A percentile compares a stretch with the other conserved stretches of the same genome.
These are phyloP conservation scores for Thunnus maccoyii DNA, from an alignment of 2,113 vertebrate genomes.

Conservation along the genomic window DNA sequence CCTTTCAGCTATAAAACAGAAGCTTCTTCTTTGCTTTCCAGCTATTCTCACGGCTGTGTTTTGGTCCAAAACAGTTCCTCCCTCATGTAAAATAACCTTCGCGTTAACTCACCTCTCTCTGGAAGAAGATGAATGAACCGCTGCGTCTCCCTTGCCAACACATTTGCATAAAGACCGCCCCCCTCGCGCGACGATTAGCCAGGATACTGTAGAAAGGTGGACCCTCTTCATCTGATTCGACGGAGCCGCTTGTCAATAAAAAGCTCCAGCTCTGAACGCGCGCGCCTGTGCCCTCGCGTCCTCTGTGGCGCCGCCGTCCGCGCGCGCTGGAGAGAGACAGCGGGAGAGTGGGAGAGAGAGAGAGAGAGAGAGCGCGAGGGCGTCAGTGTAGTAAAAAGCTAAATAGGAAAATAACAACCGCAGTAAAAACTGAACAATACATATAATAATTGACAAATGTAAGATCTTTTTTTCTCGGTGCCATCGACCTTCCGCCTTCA, in stretches of 20 bases:
- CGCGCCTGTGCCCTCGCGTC: slow-evolving; percentile 27
- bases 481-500: neutral
- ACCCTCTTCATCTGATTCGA: slow-evolving; percentile 54
- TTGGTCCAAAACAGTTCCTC: slow-evolving; percentile 55
- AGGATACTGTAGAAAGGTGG: neutral
- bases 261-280: neutral
- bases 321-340: neutral
- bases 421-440: neutral
- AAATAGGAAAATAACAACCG: neutral
- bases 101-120: slow-evolving; percentile 62
- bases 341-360: neutral
- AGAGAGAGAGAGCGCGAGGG: neutral
- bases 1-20: slow-evolving; percentile 30
- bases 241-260: slow-evolving; percentile 53
- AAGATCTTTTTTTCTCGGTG: neutral
- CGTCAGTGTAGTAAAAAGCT: neutral
- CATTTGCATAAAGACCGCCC: slow-evolving; percentile 76
- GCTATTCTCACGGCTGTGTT: slow-evolving; percentile 34
- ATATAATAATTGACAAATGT: no score
- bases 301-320: neutral
- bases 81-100: slow-evolving; percentile 62
- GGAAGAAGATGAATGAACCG: slow-evolving; percentile 83
- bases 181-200: slow-evolving; percentile 59
- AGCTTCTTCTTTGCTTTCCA: slow-evolving; percentile 1
- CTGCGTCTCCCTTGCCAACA: slow-evolving; percentile 83